A percentile compares a stretch with the other conserved stretches of the same genome.
Conservation (phyloP, 2,888 invertebrate genomes). For the Cheilosia variabilis region DNA sequence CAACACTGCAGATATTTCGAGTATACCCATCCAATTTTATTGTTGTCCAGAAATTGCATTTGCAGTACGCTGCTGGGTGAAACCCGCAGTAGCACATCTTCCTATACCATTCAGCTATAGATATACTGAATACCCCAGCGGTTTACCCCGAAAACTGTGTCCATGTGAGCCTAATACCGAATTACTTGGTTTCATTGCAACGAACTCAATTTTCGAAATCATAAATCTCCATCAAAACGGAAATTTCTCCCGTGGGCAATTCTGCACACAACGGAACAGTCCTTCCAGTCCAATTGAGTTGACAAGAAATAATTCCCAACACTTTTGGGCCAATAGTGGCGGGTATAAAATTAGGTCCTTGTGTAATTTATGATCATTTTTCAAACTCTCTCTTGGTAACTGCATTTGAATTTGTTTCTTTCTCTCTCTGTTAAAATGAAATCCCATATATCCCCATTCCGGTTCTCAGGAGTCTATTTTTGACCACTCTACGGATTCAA, state of each 20-base stretch:
- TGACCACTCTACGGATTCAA: constrained; percentile 20
- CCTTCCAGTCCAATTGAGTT: constrained; percentile 25
- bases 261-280: constrained; percentile 13
- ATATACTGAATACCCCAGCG: not conserved
- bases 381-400: constrained; percentile 2
- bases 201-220: constrained; percentile 15
- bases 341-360: constrained; percentile 14
- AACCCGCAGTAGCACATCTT: too few species aligned
- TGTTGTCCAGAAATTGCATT: too few species aligned
- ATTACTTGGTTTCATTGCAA: constrained; percentile 6
- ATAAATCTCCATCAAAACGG: constrained; percentile 35
- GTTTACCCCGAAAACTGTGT: constrained; percentile 7
- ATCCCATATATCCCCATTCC: not conserved
- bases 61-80: too few species aligned
- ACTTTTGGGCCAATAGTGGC: constrained; percentile 22
- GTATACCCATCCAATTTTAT: too few species aligned
- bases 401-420: constrained; percentile 2
- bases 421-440: not conserved
- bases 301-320: constrained; percentile 30
- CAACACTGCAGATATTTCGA: too few species aligned
- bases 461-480: constrained; percentile 5
- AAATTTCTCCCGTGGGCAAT: constrained; percentile 19
- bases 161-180: constrained; percentile 12
- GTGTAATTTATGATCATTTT: constrained; percentile 30
- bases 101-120: too few species aligned